Percentiles rank a stretch among this genome's conserved stretches.
Conservation (phyloP, 2,797 vertebrate species). For the Antennarius maculatus region DNA sequence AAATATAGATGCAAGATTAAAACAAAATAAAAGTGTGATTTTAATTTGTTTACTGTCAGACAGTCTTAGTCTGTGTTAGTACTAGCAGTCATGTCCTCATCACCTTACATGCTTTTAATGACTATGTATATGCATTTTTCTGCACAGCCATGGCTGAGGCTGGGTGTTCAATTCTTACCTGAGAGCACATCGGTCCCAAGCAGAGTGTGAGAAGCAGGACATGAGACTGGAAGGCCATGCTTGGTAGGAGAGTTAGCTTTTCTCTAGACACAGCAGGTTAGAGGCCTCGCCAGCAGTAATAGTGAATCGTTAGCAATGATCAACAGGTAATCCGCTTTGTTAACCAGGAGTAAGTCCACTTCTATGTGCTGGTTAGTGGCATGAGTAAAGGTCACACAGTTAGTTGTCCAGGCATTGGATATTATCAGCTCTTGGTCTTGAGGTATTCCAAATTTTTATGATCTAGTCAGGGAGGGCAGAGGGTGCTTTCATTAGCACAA, state of each 20-base stretch:
- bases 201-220: conserved; percentile 78
- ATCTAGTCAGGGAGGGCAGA: conserved; percentile 27
- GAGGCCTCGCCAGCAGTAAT: conserved; percentile 53
- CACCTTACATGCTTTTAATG: neutral
- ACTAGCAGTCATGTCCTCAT: neutral
- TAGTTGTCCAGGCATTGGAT: conserved; percentile 38
- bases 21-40: too few relatives aligned
- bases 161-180: conserved; percentile 82
- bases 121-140: neutral
- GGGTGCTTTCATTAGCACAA: conserved; percentile 56
- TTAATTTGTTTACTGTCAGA: too few relatives aligned
- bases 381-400: conserved; percentile 39
- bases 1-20: too few relatives aligned
- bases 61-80: neutral
- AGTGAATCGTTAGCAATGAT: conserved; percentile 37
- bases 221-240: conserved; percentile 56
- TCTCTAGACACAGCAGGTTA: conserved; percentile 45
- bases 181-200: conserved; percentile 76
- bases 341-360: conserved; percentile 9
- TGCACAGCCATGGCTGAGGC: neutral
- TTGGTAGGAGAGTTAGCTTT: conserved; percentile 44
- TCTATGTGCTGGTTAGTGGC: conserved; percentile 46
- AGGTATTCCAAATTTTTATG: conserved; percentile 57
- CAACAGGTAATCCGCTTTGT: conserved; percentile 49
- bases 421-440: conserved; percentile 21